A percentile compares a stretch with the other conserved stretches of the same genome.
Conservation (phyloP, 2,797 vertebrate genomes). For the Silurus lanzhouensis region DNA sequence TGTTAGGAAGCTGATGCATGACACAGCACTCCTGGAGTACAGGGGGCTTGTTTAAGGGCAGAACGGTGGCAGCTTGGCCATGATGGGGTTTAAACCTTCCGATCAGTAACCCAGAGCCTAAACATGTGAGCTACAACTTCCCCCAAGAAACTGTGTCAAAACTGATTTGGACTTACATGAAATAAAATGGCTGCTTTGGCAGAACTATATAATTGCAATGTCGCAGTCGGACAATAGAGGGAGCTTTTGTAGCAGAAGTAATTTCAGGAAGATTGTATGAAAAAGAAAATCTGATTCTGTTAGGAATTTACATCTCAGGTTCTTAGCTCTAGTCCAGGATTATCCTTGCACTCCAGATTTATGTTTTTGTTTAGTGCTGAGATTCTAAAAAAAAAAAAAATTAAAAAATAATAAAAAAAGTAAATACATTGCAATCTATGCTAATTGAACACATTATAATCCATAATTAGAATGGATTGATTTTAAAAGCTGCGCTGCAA, state of each 20-base stretch:
- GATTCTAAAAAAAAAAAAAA: too few relatives aligned
- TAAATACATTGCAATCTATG: too few relatives aligned
- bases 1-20: too few relatives aligned
- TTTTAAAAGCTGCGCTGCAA: background rate
- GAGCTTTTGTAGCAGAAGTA: background rate
- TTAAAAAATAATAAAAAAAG: too few relatives aligned
- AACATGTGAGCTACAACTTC: too few relatives aligned
- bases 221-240: conserved; percentile 16
- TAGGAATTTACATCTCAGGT: background rate
- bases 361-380: background rate
- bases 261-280: background rate
- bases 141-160: too few relatives aligned
- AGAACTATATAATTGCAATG: background rate
- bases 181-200: conserved; percentile 12
- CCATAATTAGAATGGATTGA: background rate
- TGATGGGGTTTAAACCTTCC: too few relatives aligned
- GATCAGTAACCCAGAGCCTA: too few relatives aligned
- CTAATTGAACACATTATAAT: background rate
- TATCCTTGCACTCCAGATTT: background rate
- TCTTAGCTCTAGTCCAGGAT: background rate
- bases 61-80: too few relatives aligned
- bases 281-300: background rate
- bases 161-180: background rate
- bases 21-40: too few relatives aligned
- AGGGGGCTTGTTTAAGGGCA: too few relatives aligned